A percentile compares a stretch with the other conserved stretches of the same genome.
phyloP scores from a whole-genome alignment of 2,888 invertebrate genomes.

The Caradrina clavipalpis region DNA sequence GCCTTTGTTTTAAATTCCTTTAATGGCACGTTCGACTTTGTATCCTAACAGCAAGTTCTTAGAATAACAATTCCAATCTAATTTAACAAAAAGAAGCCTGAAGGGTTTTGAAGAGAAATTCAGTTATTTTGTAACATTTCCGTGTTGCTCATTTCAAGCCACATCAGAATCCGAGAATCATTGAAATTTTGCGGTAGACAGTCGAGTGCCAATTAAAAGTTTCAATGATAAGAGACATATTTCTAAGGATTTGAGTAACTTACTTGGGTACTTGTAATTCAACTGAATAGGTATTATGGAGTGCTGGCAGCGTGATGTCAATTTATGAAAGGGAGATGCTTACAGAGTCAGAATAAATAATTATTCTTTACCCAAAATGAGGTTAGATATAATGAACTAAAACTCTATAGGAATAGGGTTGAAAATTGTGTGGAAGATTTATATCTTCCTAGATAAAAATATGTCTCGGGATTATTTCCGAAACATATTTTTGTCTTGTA shows the following conservation, averaged over 20 bases:
- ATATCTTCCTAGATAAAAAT: no score
- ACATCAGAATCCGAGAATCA: neutral
- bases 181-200: conserved; percentile 19
- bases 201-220: conserved; percentile 36
- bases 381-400: no score
- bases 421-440: no score
- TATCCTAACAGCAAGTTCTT: neutral
- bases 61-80: conserved; percentile 11
- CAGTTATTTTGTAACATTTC: conserved; percentile 26
- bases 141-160: neutral
- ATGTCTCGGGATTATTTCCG: no score
- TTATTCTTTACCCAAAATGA: no score
- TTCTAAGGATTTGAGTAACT: conserved; percentile 19
- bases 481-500: no score
- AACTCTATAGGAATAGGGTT: no score
- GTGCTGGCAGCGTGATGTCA: neutral
- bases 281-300: neutral
- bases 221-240: conserved; percentile 7
- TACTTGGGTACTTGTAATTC: conserved; percentile 4
- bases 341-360: no score
- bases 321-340: neutral
- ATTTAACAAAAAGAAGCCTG: conserved; percentile 19
- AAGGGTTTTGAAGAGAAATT: conserved; percentile 23
- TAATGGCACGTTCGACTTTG: conserved; percentile 13
- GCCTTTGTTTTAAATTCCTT: conserved; percentile 12